Evolutionary conservation across 2,113 vertebrate genomes (phyloP).

Genomic region (Nanger granti): DNA sequence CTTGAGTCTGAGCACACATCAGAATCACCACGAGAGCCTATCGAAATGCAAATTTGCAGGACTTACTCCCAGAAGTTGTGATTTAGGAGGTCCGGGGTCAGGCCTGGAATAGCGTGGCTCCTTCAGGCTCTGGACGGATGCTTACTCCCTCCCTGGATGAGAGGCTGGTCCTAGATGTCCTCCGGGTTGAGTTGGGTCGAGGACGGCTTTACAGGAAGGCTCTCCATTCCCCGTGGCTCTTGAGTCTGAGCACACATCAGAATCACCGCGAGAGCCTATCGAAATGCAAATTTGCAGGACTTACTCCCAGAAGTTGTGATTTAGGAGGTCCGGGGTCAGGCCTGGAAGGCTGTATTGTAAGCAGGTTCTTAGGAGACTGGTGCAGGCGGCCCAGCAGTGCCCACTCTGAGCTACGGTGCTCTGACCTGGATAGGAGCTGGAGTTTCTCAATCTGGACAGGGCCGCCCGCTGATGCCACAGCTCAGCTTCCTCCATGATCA

Average conservation of each 20-base stretch:
- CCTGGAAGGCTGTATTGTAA: background rate
- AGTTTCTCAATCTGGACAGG: background rate
- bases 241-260: background rate
- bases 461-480: no score
- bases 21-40: background rate
- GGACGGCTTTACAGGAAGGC: background rate
- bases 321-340: background rate
- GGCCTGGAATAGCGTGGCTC: background rate
- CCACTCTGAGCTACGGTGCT: background rate
- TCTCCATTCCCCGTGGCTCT: background rate
- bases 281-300: background rate
- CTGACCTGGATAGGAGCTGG: background rate
- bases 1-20: background rate
- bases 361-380: background rate
- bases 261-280: background rate
- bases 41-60: background rate
- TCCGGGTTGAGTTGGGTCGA: background rate
- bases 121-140: background rate
- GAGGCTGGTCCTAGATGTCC: background rate
- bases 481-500: no score
- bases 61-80: background rate
- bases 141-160: background rate
- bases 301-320: background rate
- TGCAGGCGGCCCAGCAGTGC: accelerated
- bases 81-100: background rate